phyloP scores from a whole-genome alignment of 1,140 invertebrate species.

The Phortica variegata region DNA sequence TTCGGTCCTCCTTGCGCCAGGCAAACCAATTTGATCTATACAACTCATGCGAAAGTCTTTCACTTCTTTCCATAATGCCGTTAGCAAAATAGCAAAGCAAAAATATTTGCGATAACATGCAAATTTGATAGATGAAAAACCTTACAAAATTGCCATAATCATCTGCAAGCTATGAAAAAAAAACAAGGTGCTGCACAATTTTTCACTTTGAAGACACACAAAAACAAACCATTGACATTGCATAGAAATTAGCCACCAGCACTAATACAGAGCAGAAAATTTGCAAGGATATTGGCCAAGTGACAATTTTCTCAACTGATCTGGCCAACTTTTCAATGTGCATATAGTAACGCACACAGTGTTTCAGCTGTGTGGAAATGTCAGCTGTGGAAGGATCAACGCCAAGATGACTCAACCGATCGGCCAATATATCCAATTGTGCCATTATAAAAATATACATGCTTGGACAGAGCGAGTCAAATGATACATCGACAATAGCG shows the following conservation, averaged over 20 bases:
- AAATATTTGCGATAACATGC: constrained; percentile 44
- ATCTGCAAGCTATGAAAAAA: constrained; percentile 28
- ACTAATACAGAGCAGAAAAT: constrained; percentile 43
- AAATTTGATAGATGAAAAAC: constrained; percentile 30
- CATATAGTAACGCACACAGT: constrained; percentile 26
- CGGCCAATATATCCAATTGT: constrained; percentile 38
- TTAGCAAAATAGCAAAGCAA: constrained; percentile 47
- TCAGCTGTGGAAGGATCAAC: too few species aligned
- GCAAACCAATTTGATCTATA: constrained; percentile 38
- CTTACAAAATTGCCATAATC: constrained; percentile 24
- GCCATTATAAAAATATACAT: constrained; percentile 36
- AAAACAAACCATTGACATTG: constrained; percentile 37
- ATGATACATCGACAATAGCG: constrained; percentile 35
- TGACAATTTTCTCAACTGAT: constrained; percentile 28
- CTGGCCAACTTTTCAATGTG: constrained; percentile 21
- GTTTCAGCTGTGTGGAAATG: constrained; percentile 33
- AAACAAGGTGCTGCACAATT: background rate
- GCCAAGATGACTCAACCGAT: constrained; percentile 27
- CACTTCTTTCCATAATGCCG: constrained; percentile 32
- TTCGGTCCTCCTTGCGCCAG: constrained; percentile 25
- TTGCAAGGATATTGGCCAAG: constrained; percentile 38
- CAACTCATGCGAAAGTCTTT: constrained; percentile 24
- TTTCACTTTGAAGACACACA: too few species aligned
- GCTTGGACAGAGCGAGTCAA: constrained; percentile 39
- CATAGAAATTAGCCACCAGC: constrained; percentile 47